Conservation (phyloP, 2,888 invertebrate genomes). For the Leptura quadrifasciata region DNA sequence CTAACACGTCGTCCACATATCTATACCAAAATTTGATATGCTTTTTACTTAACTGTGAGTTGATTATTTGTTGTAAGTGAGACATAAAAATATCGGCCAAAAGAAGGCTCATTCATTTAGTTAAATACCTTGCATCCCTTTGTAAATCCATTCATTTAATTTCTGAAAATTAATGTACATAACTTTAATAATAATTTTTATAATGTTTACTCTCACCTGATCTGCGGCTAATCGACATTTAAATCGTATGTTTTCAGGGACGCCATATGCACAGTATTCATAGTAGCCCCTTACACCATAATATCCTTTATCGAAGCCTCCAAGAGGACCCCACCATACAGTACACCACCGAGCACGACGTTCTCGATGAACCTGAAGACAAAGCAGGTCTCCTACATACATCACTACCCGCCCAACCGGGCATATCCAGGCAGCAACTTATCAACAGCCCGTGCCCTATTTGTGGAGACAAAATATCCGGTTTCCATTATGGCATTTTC, state of each 20-base stretch:
- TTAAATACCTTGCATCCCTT: too few species aligned
- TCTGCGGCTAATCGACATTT: background rate
- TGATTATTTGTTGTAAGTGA: too few species aligned
- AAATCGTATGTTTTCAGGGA: conserved; percentile 68
- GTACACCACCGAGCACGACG: conserved; percentile 67
- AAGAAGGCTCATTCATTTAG: too few species aligned
- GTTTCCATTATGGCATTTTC: conserved; percentile 98
- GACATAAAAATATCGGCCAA: too few species aligned
- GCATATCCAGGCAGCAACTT: conserved; percentile 91
- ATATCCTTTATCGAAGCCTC: conserved; percentile 76
- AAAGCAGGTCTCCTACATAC: conserved; percentile 72
- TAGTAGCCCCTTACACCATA: conserved; percentile 76
- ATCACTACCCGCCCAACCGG: conserved; percentile 80
- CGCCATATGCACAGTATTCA: conserved; percentile 76
- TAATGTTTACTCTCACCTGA: too few species aligned
- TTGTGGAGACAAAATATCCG: conserved; percentile 96
- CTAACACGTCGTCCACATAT: too few species aligned
- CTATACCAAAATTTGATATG: too few species aligned
- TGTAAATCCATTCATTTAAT: too few species aligned
- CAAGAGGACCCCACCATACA: conserved; percentile 70
- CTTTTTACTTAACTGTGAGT: too few species aligned
- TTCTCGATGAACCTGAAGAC: conserved; percentile 75
- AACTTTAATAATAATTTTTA: too few species aligned
- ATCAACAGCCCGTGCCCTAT: conserved; percentile 96
- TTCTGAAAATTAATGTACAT: too few species aligned